These are phyloP conservation scores for Eupithecia subumbrata DNA, from an alignment of 2,888 invertebrate species.

Conservation along the genomic window DNA sequence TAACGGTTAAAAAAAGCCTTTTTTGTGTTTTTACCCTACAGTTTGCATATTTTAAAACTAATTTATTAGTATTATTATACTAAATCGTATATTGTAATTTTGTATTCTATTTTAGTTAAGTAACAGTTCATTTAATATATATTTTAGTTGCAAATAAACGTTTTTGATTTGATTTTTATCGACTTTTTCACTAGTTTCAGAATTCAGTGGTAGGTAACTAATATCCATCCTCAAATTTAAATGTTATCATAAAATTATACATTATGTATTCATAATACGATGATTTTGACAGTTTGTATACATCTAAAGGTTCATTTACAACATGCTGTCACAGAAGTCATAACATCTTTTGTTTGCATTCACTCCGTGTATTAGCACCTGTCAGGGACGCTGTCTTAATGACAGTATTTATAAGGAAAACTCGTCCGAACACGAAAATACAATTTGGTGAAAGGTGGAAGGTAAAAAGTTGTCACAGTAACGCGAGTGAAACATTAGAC, in stretches of 20 bases:
- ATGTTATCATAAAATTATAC: background rate
- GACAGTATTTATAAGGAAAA: constrained; percentile 84
- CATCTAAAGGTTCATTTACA: background rate
- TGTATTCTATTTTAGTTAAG: too few species aligned
- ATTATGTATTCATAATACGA: background rate
- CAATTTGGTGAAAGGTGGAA: constrained; percentile 81
- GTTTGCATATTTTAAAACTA: background rate
- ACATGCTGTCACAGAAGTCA: constrained; percentile 56
- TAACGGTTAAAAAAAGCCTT: background rate
- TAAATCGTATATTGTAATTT: too few species aligned
- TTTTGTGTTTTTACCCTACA: background rate
- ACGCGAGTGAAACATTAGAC: constrained; percentile 80
- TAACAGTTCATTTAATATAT: too few species aligned
- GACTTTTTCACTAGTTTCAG: background rate
- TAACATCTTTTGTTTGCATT: constrained; percentile 71
- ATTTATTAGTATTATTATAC: too few species aligned
- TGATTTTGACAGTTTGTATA: background rate
- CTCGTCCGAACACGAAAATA: constrained; percentile 82
- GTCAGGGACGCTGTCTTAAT: constrained; percentile 77
- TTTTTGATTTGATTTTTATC: too few species aligned
- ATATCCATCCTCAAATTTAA: background rate
- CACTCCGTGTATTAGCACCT: constrained; percentile 79
- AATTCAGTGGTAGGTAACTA: background rate
- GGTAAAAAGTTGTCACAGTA: constrained; percentile 80
- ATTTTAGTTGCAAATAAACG: too few species aligned